A percentile compares a stretch with the other conserved stretches of the same genome.
Evolutionary conservation across 2,113 vertebrate genomes (phyloP).

Genomic region (Cairina moschata): DNA sequence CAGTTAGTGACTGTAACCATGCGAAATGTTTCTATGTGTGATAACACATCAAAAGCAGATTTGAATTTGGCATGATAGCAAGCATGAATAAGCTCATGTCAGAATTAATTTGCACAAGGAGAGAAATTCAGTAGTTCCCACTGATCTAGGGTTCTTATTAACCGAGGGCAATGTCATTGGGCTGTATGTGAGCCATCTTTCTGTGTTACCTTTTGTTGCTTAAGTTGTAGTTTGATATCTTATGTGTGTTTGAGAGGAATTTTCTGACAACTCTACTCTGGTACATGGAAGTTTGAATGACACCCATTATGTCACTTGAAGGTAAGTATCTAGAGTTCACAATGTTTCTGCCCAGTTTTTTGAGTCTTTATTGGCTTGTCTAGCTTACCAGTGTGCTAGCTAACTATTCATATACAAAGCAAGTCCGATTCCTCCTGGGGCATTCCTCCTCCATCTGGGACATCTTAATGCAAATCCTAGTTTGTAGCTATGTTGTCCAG

Average conservation of each 20-base stretch:
- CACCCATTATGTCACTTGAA: background rate
- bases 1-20: background rate
- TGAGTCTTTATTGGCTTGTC: background rate
- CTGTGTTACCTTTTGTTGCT: background rate
- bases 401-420: background rate
- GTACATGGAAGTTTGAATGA: background rate
- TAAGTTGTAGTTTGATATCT: background rate
- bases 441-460: background rate
- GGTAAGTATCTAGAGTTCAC: background rate
- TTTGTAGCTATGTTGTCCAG: background rate
- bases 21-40: background rate
- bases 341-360: background rate
- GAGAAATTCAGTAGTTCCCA: background rate
- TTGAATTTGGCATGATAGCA: background rate
- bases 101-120: background rate
- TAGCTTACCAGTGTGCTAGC: background rate
- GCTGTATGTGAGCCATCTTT: background rate
- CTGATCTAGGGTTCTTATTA: background rate
- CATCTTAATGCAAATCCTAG: background rate
- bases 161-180: background rate
- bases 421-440: background rate
- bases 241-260: background rate
- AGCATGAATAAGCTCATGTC: constrained; percentile 1
- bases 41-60: background rate
- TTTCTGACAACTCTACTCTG: background rate